Evolutionary conservation across 2,797 vertebrate genomes (phyloP).

Genomic region (Enteromius trimaculatus): DNA sequence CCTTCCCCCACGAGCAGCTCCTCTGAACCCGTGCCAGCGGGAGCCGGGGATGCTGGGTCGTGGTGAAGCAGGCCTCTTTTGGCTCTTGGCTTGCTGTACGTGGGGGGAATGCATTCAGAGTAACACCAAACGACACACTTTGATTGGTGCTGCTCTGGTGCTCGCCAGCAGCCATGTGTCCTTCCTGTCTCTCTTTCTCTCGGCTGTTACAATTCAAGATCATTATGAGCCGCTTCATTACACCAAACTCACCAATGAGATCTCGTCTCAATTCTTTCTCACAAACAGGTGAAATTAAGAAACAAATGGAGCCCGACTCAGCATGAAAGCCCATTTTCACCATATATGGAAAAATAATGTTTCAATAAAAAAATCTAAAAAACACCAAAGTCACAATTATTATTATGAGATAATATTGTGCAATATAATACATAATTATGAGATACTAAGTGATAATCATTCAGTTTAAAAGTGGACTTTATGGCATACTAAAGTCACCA

Average conservation of each 20-base stretch:
- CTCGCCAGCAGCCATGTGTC: constrained; percentile 36
- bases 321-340: not conserved
- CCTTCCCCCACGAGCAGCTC: constrained; percentile 12
- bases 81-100: constrained; percentile 37
- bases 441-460: too few species aligned
- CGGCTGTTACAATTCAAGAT: not conserved
- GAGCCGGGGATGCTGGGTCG: constrained; percentile 7
- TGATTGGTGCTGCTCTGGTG: constrained; percentile 24
- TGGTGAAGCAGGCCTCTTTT: not conserved
- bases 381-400: not conserved
- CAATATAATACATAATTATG: too few species aligned
- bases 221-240: not conserved
- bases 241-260: not conserved
- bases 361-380: not conserved
- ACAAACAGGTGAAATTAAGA: not conserved
- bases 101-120: constrained; percentile 42
- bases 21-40: constrained; percentile 5
- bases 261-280: not conserved
- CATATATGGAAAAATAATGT: not conserved
- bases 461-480: too few species aligned
- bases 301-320: not conserved
- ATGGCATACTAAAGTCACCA: too few species aligned
- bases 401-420: too few species aligned
- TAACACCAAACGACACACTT: constrained; percentile 27
- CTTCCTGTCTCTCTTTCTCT: constrained; percentile 16